Evolutionary conservation across 2,797 vertebrate species (phyloP).

Genomic region (Acrossocheilus fasciatus): DNA sequence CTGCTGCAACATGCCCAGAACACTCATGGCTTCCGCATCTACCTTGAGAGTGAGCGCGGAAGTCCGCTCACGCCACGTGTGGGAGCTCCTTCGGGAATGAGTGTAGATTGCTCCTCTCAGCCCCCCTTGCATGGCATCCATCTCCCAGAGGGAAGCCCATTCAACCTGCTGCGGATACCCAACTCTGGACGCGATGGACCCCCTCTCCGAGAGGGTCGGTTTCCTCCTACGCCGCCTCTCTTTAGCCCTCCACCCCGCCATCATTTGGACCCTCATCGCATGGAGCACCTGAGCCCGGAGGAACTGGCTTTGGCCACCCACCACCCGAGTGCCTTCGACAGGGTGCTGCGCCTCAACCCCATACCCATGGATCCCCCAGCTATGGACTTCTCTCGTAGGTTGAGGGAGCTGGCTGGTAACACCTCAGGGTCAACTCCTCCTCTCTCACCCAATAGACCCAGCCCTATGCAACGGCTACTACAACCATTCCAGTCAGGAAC

Average conservation of each 20-base stretch:
- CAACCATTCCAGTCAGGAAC: constrained; percentile 96
- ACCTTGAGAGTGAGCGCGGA: constrained; percentile 98
- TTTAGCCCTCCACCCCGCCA: constrained; percentile 98
- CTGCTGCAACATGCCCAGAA: constrained; percentile 99
- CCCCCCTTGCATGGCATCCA: constrained; percentile 98
- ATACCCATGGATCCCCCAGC: constrained; percentile 96
- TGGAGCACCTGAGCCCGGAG: constrained; percentile 97
- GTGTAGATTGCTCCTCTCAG: constrained; percentile 94
- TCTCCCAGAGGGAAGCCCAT: constrained; percentile 98
- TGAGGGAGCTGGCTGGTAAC: constrained; percentile 98
- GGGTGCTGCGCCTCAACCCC: constrained; percentile 99
- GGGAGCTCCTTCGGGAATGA: constrained; percentile 95
- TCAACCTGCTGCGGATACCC: constrained; percentile 97
- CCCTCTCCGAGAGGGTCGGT: constrained; percentile 89
- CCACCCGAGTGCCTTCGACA: constrained; percentile 99
- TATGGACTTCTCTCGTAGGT: constrained; percentile 99
- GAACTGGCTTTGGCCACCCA: constrained; percentile 98
- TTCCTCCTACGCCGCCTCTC: constrained; percentile 97
- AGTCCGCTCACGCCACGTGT: constrained; percentile 97
- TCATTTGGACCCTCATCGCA: constrained; percentile 95
- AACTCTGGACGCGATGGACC: constrained; percentile 91
- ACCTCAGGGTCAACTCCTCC: constrained; percentile 93
- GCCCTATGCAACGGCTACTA: constrained; percentile 98
- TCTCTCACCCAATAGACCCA: constrained; percentile 94
- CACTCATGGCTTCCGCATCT: constrained; percentile 98